phyloP scores from a whole-genome alignment of 2,113 vertebrate genomes.

The Platycercus adscitus region DNA sequence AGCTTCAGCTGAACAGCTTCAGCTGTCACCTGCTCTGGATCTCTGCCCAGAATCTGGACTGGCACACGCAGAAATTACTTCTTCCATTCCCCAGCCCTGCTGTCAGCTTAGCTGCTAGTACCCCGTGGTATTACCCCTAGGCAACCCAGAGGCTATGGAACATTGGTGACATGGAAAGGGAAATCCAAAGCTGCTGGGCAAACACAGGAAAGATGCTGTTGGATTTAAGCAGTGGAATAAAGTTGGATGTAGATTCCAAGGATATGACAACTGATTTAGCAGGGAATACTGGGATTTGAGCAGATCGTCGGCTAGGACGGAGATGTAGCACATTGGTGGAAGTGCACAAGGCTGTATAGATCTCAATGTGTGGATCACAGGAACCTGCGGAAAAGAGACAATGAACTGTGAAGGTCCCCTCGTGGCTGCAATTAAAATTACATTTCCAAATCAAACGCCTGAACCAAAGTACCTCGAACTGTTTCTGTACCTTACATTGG shows the following conservation, averaged over 20 bases:
- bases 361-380: background rate
- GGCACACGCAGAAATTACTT: background rate
- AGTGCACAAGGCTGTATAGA: background rate
- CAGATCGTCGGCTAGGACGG: background rate
- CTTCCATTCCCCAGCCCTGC: background rate
- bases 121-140: too few relatives aligned
- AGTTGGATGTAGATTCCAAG: background rate
- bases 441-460: background rate
- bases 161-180: background rate
- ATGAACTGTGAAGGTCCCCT: background rate
- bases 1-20: background rate
- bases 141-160: background rate
- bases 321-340: background rate
- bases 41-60: background rate
- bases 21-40: background rate
- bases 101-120: background rate
- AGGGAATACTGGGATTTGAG: background rate
- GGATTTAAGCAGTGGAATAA: background rate
- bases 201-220: background rate
- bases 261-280: background rate
- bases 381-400: background rate
- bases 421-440: constrained; percentile 4
- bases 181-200: background rate
- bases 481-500: background rate
- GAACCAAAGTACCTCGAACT: background rate